Evolutionary conservation across 2,113 vertebrate species (phyloP).

Genomic region (Microcebus ravelobensis): DNA sequence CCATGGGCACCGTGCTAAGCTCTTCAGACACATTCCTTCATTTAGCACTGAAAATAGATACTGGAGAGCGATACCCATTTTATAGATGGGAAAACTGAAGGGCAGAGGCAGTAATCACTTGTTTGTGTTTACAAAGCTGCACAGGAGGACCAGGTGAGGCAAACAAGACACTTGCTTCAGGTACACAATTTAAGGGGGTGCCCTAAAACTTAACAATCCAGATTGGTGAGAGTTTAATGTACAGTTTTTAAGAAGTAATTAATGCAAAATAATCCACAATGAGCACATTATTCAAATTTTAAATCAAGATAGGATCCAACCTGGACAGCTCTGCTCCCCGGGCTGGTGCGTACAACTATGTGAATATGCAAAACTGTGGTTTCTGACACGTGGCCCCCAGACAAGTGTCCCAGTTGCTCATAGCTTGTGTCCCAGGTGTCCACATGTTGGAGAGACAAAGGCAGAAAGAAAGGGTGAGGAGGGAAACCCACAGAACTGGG

Average conservation of each 20-base stretch:
- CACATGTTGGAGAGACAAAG: not conserved
- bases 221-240: not conserved
- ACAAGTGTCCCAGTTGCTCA: not conserved
- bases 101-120: not conserved
- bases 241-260: not conserved
- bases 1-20: not conserved
- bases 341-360: not conserved
- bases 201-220: not conserved
- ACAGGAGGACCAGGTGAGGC: not conserved
- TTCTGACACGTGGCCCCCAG: fast-evolving
- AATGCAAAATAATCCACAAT: not conserved
- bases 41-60: not conserved
- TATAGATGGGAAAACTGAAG: not conserved
- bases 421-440: not conserved
- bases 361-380: not conserved
- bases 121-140: not conserved
- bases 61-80: not conserved
- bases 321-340: not conserved
- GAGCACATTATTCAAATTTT: not conserved
- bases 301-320: not conserved
- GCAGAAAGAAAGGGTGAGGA: not conserved
- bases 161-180: not conserved
- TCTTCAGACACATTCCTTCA: not conserved
- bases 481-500: fast-evolving
- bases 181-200: not conserved